These are phyloP conservation scores for Leptura quadrifasciata DNA, from an alignment of 2,888 invertebrate genomes.

Conservation along the genomic window DNA sequence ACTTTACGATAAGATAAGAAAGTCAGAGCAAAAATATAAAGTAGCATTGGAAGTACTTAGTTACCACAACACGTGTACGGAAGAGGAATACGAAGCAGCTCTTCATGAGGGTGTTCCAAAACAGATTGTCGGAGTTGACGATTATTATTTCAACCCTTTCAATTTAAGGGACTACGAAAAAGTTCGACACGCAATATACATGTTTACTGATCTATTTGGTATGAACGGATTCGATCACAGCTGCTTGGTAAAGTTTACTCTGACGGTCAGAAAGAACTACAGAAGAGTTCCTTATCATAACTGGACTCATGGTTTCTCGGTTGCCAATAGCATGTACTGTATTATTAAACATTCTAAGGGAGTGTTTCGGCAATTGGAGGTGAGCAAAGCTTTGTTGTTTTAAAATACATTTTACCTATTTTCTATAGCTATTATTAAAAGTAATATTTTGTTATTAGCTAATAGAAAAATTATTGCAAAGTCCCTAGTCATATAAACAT, in stretches of 20 bases:
- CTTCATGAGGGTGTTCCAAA: conserved; percentile 64
- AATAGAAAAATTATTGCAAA: no score
- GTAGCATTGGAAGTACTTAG: conserved; percentile 84
- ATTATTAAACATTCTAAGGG: conserved; percentile 79
- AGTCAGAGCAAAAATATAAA: conserved; percentile 88
- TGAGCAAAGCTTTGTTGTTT: conserved; percentile 65
- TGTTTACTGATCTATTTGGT: conserved; percentile 85
- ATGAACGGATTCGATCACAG: conserved; percentile 80
- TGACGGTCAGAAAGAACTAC: conserved; percentile 91
- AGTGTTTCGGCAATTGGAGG: conserved; percentile 79
- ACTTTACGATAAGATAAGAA: conserved; percentile 87
- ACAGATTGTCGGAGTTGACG: conserved; percentile 72
- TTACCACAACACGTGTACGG: conserved; percentile 87
- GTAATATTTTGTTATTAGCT: no score
- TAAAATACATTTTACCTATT: no score
- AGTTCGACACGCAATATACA: conserved; percentile 82
- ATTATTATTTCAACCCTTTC: conserved; percentile 85
- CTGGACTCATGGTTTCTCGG: conserved; percentile 92
- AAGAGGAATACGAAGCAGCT: conserved; percentile 77
- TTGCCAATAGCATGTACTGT: conserved; percentile 88
- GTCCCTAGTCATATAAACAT: no score
- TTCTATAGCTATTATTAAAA: no score
- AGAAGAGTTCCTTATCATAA: conserved; percentile 90
- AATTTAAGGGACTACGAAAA: conserved; percentile 83
- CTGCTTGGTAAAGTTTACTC: conserved; percentile 82